A percentile compares a stretch with the other conserved stretches of the same genome.
Evolutionary conservation across 37 sponge, comb jelly and placozoan species (phyloP).

Genomic region (Theonella swinhoei): DNA sequence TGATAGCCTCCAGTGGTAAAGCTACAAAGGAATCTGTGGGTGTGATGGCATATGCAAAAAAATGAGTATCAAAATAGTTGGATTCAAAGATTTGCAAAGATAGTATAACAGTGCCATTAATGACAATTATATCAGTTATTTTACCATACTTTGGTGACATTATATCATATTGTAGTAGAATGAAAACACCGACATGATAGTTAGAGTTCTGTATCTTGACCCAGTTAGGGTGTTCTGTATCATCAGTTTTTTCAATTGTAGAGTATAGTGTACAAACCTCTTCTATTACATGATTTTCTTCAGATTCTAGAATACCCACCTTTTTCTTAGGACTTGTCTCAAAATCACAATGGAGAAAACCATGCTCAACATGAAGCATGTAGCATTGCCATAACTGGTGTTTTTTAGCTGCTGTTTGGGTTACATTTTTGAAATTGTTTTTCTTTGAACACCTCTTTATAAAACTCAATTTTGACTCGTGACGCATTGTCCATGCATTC

Average conservation of each 20-base stretch:
- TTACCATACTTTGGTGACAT: constrained; percentile 21
- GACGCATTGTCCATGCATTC: constrained; percentile 45
- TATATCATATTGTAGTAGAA: not conserved
- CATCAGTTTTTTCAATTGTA: not conserved
- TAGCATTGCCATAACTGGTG: constrained; percentile 51
- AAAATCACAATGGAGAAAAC: constrained; percentile 15
- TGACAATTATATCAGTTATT: constrained; percentile 15
- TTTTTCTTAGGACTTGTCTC: constrained; percentile 15
- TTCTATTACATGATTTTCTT: not conserved
- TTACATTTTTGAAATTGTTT: constrained; percentile 47
- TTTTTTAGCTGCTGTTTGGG: constrained; percentile 31
- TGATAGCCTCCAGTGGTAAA: too few species aligned
- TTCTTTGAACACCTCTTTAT: constrained; percentile 29
- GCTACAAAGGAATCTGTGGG: not conserved
- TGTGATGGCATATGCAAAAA: not conserved
- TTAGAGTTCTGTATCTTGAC: constrained; percentile 19
- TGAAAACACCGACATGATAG: not conserved
- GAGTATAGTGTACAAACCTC: not conserved
- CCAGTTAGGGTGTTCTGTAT: constrained; percentile 28
- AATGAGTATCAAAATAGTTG: constrained; percentile 8
- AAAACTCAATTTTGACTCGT: constrained; percentile 57
- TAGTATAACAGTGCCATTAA: constrained; percentile 15
- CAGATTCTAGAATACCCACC: not conserved
- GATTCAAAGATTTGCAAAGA: not conserved
- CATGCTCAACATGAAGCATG: constrained; percentile 7